phyloP scores from a whole-genome alignment of 1,140 invertebrate genomes.

The Schmidtea mediterranea region DNA sequence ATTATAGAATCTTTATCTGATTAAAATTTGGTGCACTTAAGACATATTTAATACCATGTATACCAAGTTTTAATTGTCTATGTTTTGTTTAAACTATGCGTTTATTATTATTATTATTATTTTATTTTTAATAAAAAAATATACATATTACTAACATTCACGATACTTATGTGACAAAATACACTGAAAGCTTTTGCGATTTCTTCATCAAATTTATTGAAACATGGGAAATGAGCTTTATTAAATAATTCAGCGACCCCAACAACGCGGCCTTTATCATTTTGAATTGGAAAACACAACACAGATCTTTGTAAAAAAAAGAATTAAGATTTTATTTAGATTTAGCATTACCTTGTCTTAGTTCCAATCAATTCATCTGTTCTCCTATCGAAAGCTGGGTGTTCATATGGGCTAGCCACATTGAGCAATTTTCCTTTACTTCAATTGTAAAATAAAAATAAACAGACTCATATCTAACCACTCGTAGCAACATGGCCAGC shows the following conservation, averaged over 20 bases:
- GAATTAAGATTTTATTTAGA: neutral
- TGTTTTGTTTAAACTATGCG: too few species aligned
- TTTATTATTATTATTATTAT: neutral
- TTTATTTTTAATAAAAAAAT: neutral
- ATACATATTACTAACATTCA: neutral
- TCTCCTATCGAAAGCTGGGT: slow-evolving; percentile 45
- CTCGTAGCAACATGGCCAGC: slow-evolving; percentile 51
- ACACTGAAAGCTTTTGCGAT: slow-evolving; percentile 14
- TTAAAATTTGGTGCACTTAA: too few species aligned
- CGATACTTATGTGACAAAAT: slow-evolving; percentile 14
- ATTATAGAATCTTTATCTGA: too few species aligned
- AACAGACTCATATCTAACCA: slow-evolving; percentile 14
- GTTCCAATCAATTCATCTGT: slow-evolving; percentile 46
- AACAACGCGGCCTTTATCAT: slow-evolving; percentile 10
- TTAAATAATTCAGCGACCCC: slow-evolving; percentile 16
- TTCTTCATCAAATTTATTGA: slow-evolving; percentile 12
- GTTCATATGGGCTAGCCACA: slow-evolving; percentile 41
- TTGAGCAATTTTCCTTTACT: slow-evolving; percentile 40
- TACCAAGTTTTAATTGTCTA: too few species aligned
- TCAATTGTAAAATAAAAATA: slow-evolving; percentile 2
- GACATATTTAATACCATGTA: too few species aligned
- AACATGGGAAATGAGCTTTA: slow-evolving; percentile 11
- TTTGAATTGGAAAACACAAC: slow-evolving; percentile 15
- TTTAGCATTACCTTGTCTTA: slow-evolving; percentile 33
- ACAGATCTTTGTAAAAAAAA: slow-evolving; percentile 4